phyloP scores from a whole-genome alignment of 1,140 invertebrate genomes.

The Megathymus violae region DNA sequence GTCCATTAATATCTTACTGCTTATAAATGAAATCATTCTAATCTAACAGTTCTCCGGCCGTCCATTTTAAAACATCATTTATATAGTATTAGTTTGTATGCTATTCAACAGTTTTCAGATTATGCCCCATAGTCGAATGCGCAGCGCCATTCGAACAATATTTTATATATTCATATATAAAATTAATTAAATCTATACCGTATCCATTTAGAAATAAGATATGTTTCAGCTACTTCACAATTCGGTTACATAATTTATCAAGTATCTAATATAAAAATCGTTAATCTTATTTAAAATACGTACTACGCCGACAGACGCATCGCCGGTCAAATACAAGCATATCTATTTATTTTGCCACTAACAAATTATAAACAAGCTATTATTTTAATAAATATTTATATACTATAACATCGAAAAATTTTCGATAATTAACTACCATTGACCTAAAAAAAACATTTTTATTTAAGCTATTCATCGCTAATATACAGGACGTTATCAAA shows the following conservation, averaged over 20 bases:
- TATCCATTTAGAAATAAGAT: slow-evolving; percentile 15
- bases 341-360: slow-evolving; percentile 1
- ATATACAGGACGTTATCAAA: slow-evolving; percentile 20
- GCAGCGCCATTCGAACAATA: too few relatives aligned
- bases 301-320: background rate
- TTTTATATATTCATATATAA: background rate
- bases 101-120: too few relatives aligned
- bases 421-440: slow-evolving; percentile 13
- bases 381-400: slow-evolving; percentile 41
- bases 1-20: too few relatives aligned
- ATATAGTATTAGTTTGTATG: too few relatives aligned
- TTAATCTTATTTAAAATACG: background rate
- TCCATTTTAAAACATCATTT: too few relatives aligned
- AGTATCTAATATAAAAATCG: background rate
- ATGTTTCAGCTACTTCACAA: slow-evolving; percentile 5
- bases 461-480: slow-evolving; percentile 17
- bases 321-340: background rate
- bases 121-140: too few relatives aligned
- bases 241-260: background rate
- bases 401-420: slow-evolving; percentile 18
- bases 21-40: too few relatives aligned
- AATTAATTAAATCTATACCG: background rate
- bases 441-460: slow-evolving; percentile 8
- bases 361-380: slow-evolving; percentile 26
- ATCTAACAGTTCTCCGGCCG: too few relatives aligned